Evolutionary conservation across 1,140 invertebrate genomes (phyloP), one percentile per base, ranked within the genome.

Genomic region (Orussus abietinus): DNA sequence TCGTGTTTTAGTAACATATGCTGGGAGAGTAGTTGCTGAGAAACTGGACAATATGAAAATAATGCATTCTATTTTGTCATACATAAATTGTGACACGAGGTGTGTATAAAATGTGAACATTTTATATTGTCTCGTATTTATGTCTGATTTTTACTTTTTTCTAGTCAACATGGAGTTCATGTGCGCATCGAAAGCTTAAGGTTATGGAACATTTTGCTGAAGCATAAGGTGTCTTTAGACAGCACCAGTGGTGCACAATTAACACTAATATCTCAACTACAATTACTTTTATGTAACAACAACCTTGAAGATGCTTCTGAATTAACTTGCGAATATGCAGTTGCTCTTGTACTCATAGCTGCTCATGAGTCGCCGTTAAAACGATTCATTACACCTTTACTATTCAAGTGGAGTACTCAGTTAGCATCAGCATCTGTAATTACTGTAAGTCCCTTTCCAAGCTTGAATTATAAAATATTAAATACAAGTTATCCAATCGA

Each of bases 341-440:
- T 59, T 10, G 57, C 59, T 4, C 32, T 72, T 4, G 45, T 74
- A n/a, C 38, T 48, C 9, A 45, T 73, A 6, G 44, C 59, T 7
- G 47, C 33, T 37, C 48, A 47, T 14, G 56, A 61, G 22, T 5
- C 11, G 3, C 33, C 49, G 5, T 35, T 70, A 4, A 64, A 38
- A 48, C 20, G 36, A 6, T 45, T 48, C 12, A 55, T 70, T 10
- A 43, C 46, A 0, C 44, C 48, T 1, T 49, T 72, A 4, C 35
- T 74, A 7, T 32, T 22, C 1, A 74, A 71, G 39, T 74, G 68
- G 69, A 71, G 53, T 15, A 62, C 55, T 5, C 69, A 74, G 19
- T 36, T 74, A 11, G 39, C 38, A 3, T 44, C 52, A 9, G 42
- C 59, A 6, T 71, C 53, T n/a, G 67, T 70, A 51, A 47, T 30